Conservation (phyloP, 2,113 vertebrate genomes). For the Cochlearius cochlearius region DNA sequence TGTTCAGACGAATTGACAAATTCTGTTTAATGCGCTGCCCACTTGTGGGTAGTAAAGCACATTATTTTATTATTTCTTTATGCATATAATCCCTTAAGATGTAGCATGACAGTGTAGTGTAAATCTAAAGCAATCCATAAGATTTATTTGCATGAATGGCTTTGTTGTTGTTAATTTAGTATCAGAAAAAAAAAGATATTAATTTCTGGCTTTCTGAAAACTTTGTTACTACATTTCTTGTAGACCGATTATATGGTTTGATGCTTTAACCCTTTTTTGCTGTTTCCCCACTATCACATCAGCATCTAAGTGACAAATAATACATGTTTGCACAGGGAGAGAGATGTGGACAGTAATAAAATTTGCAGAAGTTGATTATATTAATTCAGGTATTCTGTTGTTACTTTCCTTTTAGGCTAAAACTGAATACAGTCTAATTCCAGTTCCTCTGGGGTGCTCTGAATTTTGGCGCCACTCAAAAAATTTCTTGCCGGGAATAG, state of each 20-base stretch:
- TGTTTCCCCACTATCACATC: background rate
- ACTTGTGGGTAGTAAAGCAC: background rate
- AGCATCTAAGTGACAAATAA: background rate
- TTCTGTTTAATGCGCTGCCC: background rate
- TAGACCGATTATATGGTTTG: background rate
- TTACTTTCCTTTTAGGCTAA: background rate
- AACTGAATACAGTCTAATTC: background rate
- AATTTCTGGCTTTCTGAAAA: background rate
- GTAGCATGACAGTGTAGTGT: background rate
- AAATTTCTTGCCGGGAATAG: background rate
- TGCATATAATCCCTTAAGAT: background rate
- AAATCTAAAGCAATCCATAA: background rate
- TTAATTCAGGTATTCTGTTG: background rate
- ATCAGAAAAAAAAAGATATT: background rate
- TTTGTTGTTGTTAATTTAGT: background rate
- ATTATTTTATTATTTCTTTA: background rate
- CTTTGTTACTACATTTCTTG: background rate
- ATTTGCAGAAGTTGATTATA: background rate
- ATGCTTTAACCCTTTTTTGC: background rate
- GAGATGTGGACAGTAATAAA: background rate
- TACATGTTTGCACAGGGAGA: background rate
- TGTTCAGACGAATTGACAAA: background rate
- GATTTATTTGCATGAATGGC: background rate
- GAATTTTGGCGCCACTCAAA: background rate
- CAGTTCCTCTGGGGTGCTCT: background rate